Evolutionary conservation across 2,888 invertebrate species (phyloP).

Genomic region (Parapristionchus giblindavisi): DNA sequence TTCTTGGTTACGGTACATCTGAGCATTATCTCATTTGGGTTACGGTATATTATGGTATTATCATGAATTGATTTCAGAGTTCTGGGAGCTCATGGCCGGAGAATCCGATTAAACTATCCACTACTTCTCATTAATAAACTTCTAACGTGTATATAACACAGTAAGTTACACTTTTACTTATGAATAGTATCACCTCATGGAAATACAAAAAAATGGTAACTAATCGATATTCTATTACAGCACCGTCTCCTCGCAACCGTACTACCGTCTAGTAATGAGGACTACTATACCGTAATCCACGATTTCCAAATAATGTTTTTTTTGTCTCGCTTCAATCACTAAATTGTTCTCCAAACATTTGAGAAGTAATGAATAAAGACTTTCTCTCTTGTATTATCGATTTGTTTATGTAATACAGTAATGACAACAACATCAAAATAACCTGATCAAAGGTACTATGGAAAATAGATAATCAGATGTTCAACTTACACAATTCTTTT

Average conservation of each 20-base stretch:
- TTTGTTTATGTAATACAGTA: too few species aligned
- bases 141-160: slow-evolving; percentile 34
- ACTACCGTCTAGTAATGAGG: too few species aligned
- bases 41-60: neutral
- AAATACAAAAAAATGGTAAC: neutral
- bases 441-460: too few species aligned
- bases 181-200: neutral
- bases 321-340: neutral
- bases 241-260: too few species aligned
- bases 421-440: too few species aligned
- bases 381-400: too few species aligned
- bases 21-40: neutral
- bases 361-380: too few species aligned
- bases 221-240: neutral
- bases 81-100: slow-evolving; percentile 69
- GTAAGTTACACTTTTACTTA: neutral
- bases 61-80: slow-evolving; percentile 54
- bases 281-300: too few species aligned
- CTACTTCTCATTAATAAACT: neutral
- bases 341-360: too few species aligned
- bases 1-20: neutral
- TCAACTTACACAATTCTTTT: too few species aligned
- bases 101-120: slow-evolving; percentile 59
- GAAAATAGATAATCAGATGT: too few species aligned
- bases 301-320: too few species aligned